A percentile compares a stretch with the other conserved stretches of the same genome.
Conservation (phyloP, 2,888 invertebrate species). For the Tipula lateralis region DNA sequence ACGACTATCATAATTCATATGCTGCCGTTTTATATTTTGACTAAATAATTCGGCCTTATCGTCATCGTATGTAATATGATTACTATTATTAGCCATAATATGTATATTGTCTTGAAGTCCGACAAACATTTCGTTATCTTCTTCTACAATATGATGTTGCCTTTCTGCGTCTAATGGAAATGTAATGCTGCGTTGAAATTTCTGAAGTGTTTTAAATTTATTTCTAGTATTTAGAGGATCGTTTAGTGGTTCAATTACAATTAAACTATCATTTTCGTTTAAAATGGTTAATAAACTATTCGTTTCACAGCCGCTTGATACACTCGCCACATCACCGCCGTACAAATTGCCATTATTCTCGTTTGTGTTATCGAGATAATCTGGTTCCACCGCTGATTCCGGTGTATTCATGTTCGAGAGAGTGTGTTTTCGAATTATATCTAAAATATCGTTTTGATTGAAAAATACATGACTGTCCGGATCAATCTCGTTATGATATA, state of each 20-base stretch:
- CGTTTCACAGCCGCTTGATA: conserved; percentile 77
- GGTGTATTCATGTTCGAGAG: conserved; percentile 27
- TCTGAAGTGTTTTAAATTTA: not conserved
- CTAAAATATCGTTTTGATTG: conserved; percentile 38
- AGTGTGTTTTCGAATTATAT: conserved; percentile 29
- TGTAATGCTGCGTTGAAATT: not conserved
- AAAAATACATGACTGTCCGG: conserved; percentile 44
- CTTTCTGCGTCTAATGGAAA: not conserved
- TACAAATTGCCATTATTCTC: conserved; percentile 47
- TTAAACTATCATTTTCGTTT: conserved; percentile 40
- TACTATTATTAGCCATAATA: not conserved
- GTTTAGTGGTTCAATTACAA: conserved; percentile 12
- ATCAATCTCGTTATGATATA: conserved; percentile 32
- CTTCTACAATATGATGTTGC: not conserved
- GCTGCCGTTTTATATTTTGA: not conserved
- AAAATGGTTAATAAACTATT: conserved; percentile 64
- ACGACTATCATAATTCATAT: conserved; percentile 2
- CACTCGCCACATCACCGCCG: conserved; percentile 69
- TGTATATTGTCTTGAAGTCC: not conserved
- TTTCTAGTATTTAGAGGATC: not conserved
- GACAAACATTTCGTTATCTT: not conserved
- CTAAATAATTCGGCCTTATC: conserved; percentile 3
- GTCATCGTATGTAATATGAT: not conserved
- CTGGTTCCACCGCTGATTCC: conserved; percentile 12
- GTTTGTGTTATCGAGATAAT: not conserved